phyloP scores from a whole-genome alignment of 2,888 invertebrate species.

The Eupelmus urozonus region DNA sequence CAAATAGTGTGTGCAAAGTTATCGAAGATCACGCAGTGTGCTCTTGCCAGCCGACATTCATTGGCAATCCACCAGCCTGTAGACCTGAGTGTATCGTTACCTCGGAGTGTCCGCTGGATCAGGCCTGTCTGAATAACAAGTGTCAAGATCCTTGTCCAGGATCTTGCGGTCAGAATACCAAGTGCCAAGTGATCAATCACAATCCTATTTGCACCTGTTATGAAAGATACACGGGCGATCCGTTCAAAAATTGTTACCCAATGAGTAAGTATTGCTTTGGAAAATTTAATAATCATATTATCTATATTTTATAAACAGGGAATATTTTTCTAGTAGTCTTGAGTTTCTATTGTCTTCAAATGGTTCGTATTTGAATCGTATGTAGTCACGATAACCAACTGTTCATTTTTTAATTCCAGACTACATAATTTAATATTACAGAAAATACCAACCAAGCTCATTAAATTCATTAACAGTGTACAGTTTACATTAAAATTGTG shows the following conservation, averaged over 20 bases:
- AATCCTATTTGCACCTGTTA: conserved; percentile 90
- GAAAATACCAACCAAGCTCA: background rate
- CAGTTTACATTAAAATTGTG: conserved; percentile 28
- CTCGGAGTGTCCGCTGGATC: conserved; percentile 86
- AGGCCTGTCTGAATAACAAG: conserved; percentile 87
- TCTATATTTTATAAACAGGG: conserved; percentile 11
- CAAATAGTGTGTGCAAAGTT: conserved; percentile 86
- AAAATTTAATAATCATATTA: background rate
- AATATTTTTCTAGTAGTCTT: conserved; percentile 48
- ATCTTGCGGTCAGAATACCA: conserved; percentile 88
- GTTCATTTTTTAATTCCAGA: conserved; percentile 33
- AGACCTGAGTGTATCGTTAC: conserved; percentile 90
- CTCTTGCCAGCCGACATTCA: conserved; percentile 84
- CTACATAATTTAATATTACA: conserved; percentile 10
- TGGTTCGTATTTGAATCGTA: conserved; percentile 55
- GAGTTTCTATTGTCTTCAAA: conserved; percentile 25
- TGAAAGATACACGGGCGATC: conserved; percentile 86
- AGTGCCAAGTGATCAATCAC: conserved; percentile 89
- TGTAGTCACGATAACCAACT: conserved; percentile 27
- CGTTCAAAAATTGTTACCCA: conserved; percentile 81
- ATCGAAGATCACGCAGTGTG: conserved; percentile 85
- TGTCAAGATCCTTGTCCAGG: conserved; percentile 89
- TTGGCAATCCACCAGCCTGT: conserved; percentile 88
- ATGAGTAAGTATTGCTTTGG: conserved; percentile 77
- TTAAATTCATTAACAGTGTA: conserved; percentile 33